These are phyloP conservation scores for Capromys pilorides DNA, from an alignment of 2,797 vertebrate species.

Conservation along the genomic window DNA sequence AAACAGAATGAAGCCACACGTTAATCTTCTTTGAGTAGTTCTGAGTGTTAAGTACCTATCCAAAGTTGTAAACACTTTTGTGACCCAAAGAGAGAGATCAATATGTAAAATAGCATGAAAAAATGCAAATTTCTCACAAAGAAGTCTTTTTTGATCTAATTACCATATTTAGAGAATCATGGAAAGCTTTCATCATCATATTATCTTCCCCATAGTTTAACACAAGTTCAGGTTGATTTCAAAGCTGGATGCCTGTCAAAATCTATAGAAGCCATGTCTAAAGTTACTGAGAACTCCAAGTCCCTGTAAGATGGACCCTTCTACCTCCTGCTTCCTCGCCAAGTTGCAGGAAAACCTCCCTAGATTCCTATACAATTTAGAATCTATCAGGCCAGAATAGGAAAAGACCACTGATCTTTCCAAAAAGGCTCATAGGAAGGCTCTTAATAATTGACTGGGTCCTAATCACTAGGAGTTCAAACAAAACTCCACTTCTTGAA, in stretches of 20 bases:
- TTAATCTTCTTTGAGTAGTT: neutral
- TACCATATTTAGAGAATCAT: neutral
- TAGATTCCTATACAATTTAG: neutral
- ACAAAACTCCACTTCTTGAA: neutral
- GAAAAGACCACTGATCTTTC: neutral
- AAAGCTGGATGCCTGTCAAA: neutral
- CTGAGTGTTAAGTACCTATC: neutral
- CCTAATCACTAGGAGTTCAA: neutral
- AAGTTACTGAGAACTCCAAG: neutral
- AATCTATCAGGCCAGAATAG: neutral
- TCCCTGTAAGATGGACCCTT: neutral
- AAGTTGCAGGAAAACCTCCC: neutral
- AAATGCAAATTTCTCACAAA: neutral
- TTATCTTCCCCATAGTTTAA: neutral
- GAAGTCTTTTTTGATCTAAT: neutral
- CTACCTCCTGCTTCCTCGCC: fast-evolving
- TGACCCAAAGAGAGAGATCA: neutral
- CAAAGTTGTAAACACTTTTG: neutral
- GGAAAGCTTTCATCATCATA: neutral
- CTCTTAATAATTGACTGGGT: neutral
- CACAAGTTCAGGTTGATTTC: neutral
- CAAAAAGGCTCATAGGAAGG: neutral
- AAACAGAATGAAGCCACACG: neutral
- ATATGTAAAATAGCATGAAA: constrained; percentile 12
- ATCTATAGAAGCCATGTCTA: neutral